These are phyloP conservation scores for Sebastes vulpes DNA, from an alignment of 2,797 vertebrate genomes.

Conservation along the genomic window DNA sequence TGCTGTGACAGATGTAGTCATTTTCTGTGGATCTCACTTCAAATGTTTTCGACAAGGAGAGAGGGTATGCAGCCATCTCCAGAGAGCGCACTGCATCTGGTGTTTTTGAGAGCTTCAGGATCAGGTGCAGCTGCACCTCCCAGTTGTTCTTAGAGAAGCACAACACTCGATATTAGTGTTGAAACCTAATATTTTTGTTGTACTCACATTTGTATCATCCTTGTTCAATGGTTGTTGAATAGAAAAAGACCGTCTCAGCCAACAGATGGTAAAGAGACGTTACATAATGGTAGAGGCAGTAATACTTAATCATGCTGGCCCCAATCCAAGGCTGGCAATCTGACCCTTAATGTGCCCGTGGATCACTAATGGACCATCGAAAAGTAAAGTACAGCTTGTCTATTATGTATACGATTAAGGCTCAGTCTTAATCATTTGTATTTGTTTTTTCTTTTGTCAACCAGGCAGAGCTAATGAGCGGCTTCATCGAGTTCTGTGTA, in stretches of 20 bases:
- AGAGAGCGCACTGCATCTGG: neutral
- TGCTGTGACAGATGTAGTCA: conserved; percentile 12
- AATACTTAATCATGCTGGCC: conserved; percentile 22
- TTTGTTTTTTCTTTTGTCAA: neutral
- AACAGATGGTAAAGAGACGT: conserved; percentile 36
- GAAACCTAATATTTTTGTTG: neutral
- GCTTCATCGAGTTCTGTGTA: conserved; percentile 95
- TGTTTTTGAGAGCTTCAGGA: conserved; percentile 2
- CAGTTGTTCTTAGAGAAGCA: neutral
- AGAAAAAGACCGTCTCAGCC: neutral
- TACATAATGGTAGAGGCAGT: conserved; percentile 28
- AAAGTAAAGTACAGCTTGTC: conserved; percentile 7
- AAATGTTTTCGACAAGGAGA: conserved; percentile 4
- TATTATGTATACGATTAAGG: neutral
- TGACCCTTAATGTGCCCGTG: neutral
- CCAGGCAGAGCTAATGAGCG: conserved; percentile 94
- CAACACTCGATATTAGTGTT: neutral
- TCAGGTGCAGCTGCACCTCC: conserved; percentile 11
- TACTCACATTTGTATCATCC: neutral
- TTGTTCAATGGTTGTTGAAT: neutral
- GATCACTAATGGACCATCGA: conserved; percentile 1
- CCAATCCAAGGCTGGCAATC: conserved; percentile 14
- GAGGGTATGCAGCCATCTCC: neutral
- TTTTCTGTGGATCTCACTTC: conserved; percentile 5
- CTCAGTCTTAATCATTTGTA: neutral